Conservation (phyloP, 2,113 vertebrate species). For the Panthera uncia region DNA sequence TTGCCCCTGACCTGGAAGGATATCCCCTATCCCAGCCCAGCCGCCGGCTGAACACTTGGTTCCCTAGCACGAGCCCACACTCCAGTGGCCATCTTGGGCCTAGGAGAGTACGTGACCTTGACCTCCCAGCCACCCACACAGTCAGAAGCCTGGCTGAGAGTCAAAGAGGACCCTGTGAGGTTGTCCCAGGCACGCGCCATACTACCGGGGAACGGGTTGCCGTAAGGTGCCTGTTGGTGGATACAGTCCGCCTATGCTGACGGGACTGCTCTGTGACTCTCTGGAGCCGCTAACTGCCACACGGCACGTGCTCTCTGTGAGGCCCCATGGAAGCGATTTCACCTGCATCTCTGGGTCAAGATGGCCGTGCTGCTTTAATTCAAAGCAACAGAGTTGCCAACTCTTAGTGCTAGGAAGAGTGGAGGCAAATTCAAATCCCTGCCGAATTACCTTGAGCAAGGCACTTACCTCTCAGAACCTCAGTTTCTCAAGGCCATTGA, state of each 20-base stretch:
- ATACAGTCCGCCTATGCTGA: neutral
- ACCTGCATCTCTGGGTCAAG: neutral
- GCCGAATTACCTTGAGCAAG: neutral
- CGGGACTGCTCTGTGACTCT: neutral
- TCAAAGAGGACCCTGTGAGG: neutral
- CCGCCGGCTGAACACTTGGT: neutral
- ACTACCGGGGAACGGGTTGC: neutral
- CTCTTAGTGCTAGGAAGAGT: neutral
- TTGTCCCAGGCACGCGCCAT: neutral
- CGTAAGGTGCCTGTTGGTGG: neutral
- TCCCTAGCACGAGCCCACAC: neutral
- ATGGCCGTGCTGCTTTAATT: neutral
- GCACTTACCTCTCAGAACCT: neutral
- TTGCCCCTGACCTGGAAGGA: neutral
- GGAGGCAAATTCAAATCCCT: neutral
- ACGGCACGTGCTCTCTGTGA: neutral
- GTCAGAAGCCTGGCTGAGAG: neutral
- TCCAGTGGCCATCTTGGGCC: neutral
- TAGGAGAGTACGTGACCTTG: neutral
- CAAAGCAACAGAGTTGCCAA: neutral
- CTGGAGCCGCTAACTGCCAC: neutral
- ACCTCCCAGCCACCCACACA: neutral
- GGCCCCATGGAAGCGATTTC: neutral
- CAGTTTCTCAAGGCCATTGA: neutral
- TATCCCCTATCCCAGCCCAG: neutral